Conservation (phyloP, 2,113 vertebrate species). For the cattle (Bos taurus) region DNA sequence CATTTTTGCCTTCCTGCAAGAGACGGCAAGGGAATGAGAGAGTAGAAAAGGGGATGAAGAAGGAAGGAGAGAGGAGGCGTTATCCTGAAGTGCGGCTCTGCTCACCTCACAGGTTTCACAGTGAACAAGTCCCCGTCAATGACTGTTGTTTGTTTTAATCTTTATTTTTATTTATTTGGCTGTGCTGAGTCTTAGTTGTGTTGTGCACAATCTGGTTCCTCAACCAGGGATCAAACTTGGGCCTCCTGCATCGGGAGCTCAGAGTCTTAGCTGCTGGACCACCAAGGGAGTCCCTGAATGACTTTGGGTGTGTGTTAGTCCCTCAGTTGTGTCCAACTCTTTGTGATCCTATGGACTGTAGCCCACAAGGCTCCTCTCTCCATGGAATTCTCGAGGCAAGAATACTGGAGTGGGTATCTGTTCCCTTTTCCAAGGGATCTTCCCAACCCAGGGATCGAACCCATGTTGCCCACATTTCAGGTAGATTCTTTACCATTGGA, state of each 20-base stretch:
- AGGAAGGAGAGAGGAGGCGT: not conserved
- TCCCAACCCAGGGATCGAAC: not conserved
- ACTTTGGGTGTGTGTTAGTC: not conserved
- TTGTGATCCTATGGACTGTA: not conserved
- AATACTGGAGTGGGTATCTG: not conserved
- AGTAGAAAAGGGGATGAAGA: not conserved
- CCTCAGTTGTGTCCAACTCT: not conserved
- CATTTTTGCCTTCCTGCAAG: not conserved
- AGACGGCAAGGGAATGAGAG: not conserved
- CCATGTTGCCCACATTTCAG: not conserved
- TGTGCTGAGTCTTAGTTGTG: not conserved
- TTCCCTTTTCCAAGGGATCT: not conserved
- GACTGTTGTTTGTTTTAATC: not conserved
- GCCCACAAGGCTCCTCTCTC: not conserved
- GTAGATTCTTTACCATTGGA: not conserved
- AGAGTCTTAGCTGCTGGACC: not conserved
- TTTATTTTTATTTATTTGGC: not conserved
- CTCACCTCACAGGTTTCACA: fast-evolving
- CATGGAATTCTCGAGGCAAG: not conserved
- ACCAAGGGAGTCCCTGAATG: not conserved
- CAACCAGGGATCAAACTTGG: not conserved
- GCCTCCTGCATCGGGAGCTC: not conserved
- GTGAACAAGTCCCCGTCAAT: fast-evolving
- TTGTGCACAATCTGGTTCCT: not conserved
- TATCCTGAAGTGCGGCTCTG: not conserved